Evolutionary conservation across 2,113 vertebrate genomes (phyloP), one percentile per base, ranked within the genome.

Genomic region (Microcebus griseorufus): DNA sequence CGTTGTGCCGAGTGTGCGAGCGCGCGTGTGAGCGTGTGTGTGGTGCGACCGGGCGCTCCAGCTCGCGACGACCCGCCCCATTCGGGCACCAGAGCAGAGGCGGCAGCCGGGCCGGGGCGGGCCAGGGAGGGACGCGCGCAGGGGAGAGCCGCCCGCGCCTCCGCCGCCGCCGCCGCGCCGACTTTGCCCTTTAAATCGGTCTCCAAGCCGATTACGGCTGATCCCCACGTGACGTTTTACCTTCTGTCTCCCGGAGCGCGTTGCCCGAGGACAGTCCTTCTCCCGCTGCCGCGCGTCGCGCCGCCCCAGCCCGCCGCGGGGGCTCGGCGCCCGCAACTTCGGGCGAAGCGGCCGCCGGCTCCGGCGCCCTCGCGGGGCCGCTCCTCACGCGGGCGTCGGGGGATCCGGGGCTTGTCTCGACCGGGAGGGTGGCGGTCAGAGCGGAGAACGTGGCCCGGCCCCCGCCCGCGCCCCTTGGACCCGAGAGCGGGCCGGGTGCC

Each of bases 171-270:
- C 78, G 32, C 60, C 67, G 96, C 83, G 92, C 97, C 91, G 98
- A 96, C 98, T 99, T 99, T 99, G 99, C 99, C 98, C 99, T 99
- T 99, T 98, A 98, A 98, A 97, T 98, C 98, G 95, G 96, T 98
- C 98, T 98, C 97, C 99, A 99, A 99, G 99, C 99, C 98, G 99
- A 98, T 99, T 99, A 99, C 96, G 95, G 98, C 98, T 99, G 96
- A 98, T 98, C 98, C 97, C 96, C 98, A 97, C 98, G 98, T 98
- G 98, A 98, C 98, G 90, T 94, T 96, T 97, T 98, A 97, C 98
- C 98, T 98, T 98, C 98, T 99, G 99, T 98, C 98, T 98, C 97
- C 97, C 39, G 69, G 32, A 94, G 98, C 98, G 98, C 96, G 81
- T 95, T 75, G 97, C 96, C 87, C 73, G 96, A 76, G 96, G 90